phyloP scores from a whole-genome alignment of 2,888 invertebrate genomes.

The Cheilosia soror region DNA sequence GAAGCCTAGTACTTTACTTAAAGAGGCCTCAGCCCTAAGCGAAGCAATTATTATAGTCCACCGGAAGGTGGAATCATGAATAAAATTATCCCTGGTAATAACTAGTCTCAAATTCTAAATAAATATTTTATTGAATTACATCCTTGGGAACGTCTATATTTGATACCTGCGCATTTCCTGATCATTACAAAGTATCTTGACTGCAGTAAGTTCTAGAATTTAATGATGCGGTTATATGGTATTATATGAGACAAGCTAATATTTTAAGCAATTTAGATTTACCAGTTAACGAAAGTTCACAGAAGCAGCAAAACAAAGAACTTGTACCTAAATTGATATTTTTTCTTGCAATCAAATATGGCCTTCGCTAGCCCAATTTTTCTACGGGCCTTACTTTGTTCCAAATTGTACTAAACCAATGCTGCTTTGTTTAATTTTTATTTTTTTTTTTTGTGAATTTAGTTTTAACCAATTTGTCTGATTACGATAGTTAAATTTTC shows the following conservation, averaged over 20 bases:
- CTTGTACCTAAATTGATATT: conserved; percentile 45
- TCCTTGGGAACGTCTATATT: not conserved
- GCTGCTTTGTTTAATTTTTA: not conserved
- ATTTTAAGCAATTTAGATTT: conserved; percentile 29
- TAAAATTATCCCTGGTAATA: not conserved
- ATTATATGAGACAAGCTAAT: conserved; percentile 30
- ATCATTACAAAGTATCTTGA: no score
- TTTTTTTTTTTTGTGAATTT: not conserved
- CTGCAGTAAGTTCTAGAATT: no score
- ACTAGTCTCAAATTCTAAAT: not conserved
- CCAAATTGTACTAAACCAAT: not conserved
- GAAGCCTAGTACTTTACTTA: no score
- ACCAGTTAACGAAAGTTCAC: conserved; percentile 60
- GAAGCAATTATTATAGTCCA: not conserved
- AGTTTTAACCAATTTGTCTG: not conserved
- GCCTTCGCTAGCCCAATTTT: conserved; percentile 55
- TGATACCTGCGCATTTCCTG: not conserved
- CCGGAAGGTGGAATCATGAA: no score
- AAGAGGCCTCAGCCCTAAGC: not conserved
- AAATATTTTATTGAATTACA: not conserved
- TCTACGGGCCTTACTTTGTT: not conserved
- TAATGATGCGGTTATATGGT: not conserved
- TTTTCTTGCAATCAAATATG: conserved; percentile 69
- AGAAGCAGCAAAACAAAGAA: conserved; percentile 72
- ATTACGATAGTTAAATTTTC: conserved; percentile 37